Evolutionary conservation across 2,797 vertebrate genomes (phyloP), one percentile per base, ranked within the genome.

Genomic region (Ptychobarbus kaznakovi): DNA sequence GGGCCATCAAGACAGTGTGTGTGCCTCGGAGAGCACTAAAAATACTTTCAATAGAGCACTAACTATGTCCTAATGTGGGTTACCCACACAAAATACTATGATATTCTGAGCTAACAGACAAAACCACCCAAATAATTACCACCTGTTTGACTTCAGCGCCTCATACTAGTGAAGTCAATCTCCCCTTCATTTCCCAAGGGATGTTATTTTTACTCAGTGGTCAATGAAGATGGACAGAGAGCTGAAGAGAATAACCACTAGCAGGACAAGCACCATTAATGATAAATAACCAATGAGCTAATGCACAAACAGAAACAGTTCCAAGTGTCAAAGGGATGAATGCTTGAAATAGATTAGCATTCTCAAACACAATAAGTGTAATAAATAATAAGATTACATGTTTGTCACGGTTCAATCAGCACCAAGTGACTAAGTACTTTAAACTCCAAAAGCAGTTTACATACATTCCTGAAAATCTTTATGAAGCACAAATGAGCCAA

Each of bases 1-100:
- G 40, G 83, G 89, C 86, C 77, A 87, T 82, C 90, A 87, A 89
- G 84, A 88, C 1, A 53, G 68, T 68, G 32, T 75, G 70, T 7
- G 72, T 61, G 40, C 20, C 53, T 81, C 70, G 46, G 25, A 16
- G 20, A 40, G 53, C 58, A 44, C 44, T 61, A 79, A 86, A 86
- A 49, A 51, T 68, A 83, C 20, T n/a, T 49, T 28, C 40, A 46
- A n/a, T 6, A 35, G 81, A 65, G 32, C 20, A 44, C 58, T 66
- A 65, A 75, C 22, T 75, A 75, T 56, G 15, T 40, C 70, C 46
- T 58, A 42, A 56, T 69, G 70, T 75, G 28, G 72, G 42, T 83
- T 65, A 75, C 81, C 22, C 32, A 75, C 72, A 65, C 42, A 75
- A 46, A 28, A 42, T 44, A 4, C 7, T 70, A 49, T 44, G 20